Evolutionary conservation across 2,113 vertebrate species (phyloP).

Genomic region (Aleadryas rufinucha): DNA sequence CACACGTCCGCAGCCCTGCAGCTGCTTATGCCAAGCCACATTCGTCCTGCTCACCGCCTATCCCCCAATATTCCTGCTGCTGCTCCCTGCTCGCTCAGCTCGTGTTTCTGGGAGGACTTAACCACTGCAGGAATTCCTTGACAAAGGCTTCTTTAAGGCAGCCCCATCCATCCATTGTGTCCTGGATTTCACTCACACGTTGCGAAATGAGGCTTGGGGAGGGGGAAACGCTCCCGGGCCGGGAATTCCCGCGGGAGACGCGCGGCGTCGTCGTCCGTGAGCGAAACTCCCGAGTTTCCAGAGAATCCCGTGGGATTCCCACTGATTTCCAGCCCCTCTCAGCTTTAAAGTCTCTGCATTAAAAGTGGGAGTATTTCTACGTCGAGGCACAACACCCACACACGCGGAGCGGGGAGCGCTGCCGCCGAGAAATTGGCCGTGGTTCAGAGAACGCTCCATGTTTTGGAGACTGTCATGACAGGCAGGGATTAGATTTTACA

Average conservation of each 20-base stretch:
- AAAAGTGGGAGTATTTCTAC: neutral
- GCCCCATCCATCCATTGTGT: constrained; percentile 30
- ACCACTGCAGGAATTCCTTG: neutral
- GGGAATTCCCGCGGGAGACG: constrained; percentile 21
- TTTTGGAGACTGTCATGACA: constrained; percentile 54
- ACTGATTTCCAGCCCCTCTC: neutral
- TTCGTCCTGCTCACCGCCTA: neutral
- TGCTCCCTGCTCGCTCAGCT: neutral
- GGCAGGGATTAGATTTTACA: constrained; percentile 56
- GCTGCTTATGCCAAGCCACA: constrained; percentile 18
- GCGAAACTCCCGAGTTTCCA: neutral
- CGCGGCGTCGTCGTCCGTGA: too few species aligned
- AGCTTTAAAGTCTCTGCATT: neutral
- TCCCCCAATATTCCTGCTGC: neutral
- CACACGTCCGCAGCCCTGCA: constrained; percentile 46
- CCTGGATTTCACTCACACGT: constrained; percentile 62
- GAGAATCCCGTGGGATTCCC: neutral
- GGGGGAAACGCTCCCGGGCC: neutral
- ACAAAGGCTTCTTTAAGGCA: constrained; percentile 54
- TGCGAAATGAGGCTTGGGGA: constrained; percentile 30
- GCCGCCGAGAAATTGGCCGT: neutral
- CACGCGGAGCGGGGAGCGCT: neutral
- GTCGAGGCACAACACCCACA: neutral
- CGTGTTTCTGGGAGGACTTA: neutral
- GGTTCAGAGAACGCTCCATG: constrained; percentile 30